Evolutionary conservation across 2,113 vertebrate genomes (phyloP), one percentile per base, ranked within the genome.

Genomic region (Typhlomys cinereus): DNA sequence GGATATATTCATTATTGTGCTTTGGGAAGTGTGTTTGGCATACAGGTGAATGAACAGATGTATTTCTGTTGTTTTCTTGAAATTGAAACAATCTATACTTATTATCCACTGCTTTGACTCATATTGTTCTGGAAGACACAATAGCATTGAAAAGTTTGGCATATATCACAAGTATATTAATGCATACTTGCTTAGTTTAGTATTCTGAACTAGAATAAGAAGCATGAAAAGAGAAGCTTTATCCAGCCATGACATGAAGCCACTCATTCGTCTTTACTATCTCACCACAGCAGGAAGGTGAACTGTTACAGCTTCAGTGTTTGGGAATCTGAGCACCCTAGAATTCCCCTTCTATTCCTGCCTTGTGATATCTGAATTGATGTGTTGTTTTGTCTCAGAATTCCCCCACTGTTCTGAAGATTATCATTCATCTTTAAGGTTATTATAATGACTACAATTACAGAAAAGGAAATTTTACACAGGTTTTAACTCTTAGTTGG

Each of bases 41-140:
- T 29, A 64, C 29, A 54, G 75, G 52, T 14, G 18, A 88, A 46
- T 20, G 4, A 27, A 20, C 54, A 90, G 44, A 14, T 75, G 46
- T 25, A 90, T 83, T 18, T 57, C 91, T 82, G 85, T 57, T 70
- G 62, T 93, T 80, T 83, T 31, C 46, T 87, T 64, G 62, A 66
- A 23, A 64, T 31, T 64, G 87, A 89, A 70, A n/a, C 54, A 62
- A 74, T 69, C 41, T 61, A 54, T 78, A 54, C 54, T 21, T 73
- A 39, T 18, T 52, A 6, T 82, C 27, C 18, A 41, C 12, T 46
- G 7, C 34, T 85, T 34, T 66, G 71, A 94, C 52, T 46, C 31
- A 75, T 54, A n/a, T 48, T 69, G 39, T 29, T 71, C 27, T 44
- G 27, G 6, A 54, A 71, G 18, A 31, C 8, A 64, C 7, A 27